Evolutionary conservation across 2,888 invertebrate genomes (phyloP), one percentile per base, ranked within the genome.

Genomic region (Caenorhabditis macrosperma): DNA sequence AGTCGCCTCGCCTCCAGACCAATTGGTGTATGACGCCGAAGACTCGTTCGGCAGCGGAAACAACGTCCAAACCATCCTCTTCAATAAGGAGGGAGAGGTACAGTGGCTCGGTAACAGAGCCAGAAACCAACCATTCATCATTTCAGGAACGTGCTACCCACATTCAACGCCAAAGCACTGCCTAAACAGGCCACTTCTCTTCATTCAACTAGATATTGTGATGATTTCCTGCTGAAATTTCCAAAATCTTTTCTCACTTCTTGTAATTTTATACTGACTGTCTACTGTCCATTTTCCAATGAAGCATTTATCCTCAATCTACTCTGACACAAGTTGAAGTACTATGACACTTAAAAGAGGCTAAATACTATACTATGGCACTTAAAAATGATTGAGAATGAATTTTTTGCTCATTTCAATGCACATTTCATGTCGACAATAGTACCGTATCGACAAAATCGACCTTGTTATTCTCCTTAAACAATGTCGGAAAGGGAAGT

Each of bases 1-100:
- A 63, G 82, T 86, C 41, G 77, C 84, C 69, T 84, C 88, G 69
- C 87, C 87, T 22, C 88, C 88, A 44, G 88, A 88, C 48, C 83
- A 84, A 44, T 82, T 88, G 54, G 85, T 89, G 55, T 87, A 87
- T 81, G 88, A 90, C 33, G 82, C 69, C 33, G 88, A 88, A 26
- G 87, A 88, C 54, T 85, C 82, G 26, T 90, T 89, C 86, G 90
- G 90, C 24, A 80, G 79, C 60, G 90, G 90, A 64, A 69, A 80
- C 77, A 88, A 88, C 76, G 88, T 90, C 35, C 90, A 89, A 66
- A 90, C 90, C 57, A 88, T 89, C 80, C 87, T 90, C 60, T 88
- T 87, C 86, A 90, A 90, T 77, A 85, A 85, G 60, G 88, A 89
- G 46, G 90, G 90, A 82, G 89, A 89, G 86, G 89, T 88, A 28